Conservation (phyloP, 2,888 invertebrate genomes). For the Dryobota labecula region DNA sequence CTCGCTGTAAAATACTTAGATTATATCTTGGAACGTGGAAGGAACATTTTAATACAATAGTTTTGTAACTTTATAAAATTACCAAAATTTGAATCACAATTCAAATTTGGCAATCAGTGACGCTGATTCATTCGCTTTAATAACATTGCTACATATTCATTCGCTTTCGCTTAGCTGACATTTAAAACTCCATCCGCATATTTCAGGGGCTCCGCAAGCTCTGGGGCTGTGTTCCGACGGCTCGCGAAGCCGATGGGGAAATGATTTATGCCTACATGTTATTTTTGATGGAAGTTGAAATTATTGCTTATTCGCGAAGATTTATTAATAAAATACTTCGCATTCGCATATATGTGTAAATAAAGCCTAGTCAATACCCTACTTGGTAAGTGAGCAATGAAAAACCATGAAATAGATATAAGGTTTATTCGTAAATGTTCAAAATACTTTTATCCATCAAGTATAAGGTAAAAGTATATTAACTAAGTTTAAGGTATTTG, state of each 20-base stretch:
- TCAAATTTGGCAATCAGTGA: not conserved
- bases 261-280: not conserved
- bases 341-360: not conserved
- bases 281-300: not conserved
- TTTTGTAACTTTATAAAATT: not conserved
- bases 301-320: not conserved
- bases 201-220: not conserved
- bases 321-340: not conserved
- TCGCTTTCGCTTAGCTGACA: slow-evolving; percentile 9
- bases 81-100: no score
- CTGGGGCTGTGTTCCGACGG: slow-evolving; percentile 3
- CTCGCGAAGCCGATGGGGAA: not conserved
- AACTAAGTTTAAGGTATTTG: slow-evolving; percentile 29
- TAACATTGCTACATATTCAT: not conserved
- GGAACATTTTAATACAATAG: not conserved
- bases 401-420: slow-evolving; percentile 9
- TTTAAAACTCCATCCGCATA: not conserved
- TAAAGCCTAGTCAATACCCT: not conserved
- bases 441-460: slow-evolving; percentile 27
- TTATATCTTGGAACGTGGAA: not conserved
- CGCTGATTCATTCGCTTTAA: slow-evolving; percentile 16
- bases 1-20: not conserved
- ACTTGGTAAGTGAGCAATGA: slow-evolving; percentile 19
- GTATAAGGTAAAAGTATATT: slow-evolving; percentile 46
- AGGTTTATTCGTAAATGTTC: slow-evolving; percentile 23